Evolutionary conservation across 2,888 invertebrate species (phyloP).

Genomic region (Ormia ochracea): DNA sequence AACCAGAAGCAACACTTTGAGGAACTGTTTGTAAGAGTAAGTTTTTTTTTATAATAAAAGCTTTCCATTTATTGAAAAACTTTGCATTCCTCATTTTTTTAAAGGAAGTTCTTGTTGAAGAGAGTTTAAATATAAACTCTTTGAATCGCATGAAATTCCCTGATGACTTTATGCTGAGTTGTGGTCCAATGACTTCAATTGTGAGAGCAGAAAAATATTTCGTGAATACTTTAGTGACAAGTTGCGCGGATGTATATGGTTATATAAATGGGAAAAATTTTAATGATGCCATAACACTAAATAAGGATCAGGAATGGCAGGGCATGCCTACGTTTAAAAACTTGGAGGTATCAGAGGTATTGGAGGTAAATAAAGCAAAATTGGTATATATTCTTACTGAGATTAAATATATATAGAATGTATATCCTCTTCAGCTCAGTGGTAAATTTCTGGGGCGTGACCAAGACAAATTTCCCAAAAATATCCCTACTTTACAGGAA

Average conservation of each 20-base stretch:
- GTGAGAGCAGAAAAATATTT: conserved; percentile 79
- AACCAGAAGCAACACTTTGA: conserved; percentile 75
- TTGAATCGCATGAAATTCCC: conserved; percentile 79
- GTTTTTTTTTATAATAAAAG: background rate
- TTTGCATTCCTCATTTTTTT: conserved; percentile 58
- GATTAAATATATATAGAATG: background rate
- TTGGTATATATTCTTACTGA: background rate
- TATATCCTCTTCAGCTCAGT: conserved; percentile 75
- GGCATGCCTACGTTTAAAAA: conserved; percentile 78
- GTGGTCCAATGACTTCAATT: conserved; percentile 69
- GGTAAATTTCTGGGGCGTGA: conserved; percentile 77
- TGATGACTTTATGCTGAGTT: conserved; percentile 77
- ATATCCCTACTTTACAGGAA: conserved; percentile 78
- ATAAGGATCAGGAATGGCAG: conserved; percentile 75
- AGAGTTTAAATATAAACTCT: conserved; percentile 69
- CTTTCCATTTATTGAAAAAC: background rate
- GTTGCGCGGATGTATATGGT: conserved; percentile 74
- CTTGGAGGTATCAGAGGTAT: conserved; percentile 77
- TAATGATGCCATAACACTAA: conserved; percentile 77
- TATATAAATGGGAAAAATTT: conserved; percentile 77
- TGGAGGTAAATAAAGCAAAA: conserved; percentile 72
- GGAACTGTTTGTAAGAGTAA: conserved; percentile 78
- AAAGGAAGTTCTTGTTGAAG: conserved; percentile 76
- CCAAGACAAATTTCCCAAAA: conserved; percentile 75
- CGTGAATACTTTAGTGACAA: conserved; percentile 71